Evolutionary conservation across 2,113 vertebrate genomes (phyloP).

Genomic region (Tauraco erythrolophus): DNA sequence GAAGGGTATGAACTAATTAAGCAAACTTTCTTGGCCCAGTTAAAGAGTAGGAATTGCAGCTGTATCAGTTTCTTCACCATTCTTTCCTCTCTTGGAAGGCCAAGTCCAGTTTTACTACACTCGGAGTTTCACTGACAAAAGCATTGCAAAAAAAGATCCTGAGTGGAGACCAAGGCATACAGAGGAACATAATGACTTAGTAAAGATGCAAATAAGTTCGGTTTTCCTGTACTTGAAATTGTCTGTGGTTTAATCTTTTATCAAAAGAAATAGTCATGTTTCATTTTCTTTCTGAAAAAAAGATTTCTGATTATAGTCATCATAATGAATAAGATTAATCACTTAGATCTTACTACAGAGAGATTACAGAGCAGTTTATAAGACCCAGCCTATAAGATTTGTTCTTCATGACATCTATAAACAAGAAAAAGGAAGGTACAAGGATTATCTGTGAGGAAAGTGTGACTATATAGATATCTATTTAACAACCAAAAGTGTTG

Average conservation of each 20-base stretch:
- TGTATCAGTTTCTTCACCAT: background rate
- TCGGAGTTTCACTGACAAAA: background rate
- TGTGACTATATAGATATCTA: background rate
- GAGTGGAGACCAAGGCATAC: accelerated
- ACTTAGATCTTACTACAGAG: background rate
- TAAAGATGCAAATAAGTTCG: background rate
- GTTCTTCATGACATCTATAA: background rate
- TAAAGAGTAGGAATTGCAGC: background rate
- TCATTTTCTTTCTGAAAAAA: background rate
- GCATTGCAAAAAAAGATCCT: background rate
- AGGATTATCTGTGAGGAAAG: background rate
- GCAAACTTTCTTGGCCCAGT: background rate
- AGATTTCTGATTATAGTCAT: background rate
- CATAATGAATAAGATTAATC: background rate
- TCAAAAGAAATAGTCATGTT: background rate
- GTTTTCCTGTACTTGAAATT: background rate
- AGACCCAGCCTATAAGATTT: background rate
- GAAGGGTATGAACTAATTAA: background rate
- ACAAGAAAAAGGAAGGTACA: background rate
- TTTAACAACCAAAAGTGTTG: background rate
- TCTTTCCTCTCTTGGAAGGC: background rate
- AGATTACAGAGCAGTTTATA: background rate
- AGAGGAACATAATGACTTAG: background rate
- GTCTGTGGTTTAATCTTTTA: background rate
- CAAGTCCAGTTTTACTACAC: background rate